Base-by-base conservation (phyloP, 2,113 vertebrate species). In the Percopsis transmontana region DNA sequence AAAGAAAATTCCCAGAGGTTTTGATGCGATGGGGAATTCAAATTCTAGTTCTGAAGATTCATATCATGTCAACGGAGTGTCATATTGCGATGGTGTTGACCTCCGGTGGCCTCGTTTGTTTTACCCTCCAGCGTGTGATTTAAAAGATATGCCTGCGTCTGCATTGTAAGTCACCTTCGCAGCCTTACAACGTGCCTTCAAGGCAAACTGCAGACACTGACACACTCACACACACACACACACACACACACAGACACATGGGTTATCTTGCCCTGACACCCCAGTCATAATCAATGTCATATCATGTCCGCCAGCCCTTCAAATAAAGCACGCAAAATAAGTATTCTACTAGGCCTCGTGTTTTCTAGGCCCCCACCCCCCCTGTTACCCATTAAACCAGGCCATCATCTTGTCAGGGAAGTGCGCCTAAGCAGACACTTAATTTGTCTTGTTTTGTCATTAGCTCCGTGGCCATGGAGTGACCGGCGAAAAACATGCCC, bases 371-470 rank as follows among this genome's bases (percentile, higher is more conserved):
- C 18, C 0, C 52, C 69, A 64, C n/a, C 41, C 60, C 24, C 18
- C 11, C 66, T 50, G 66, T 57, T 70, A 62, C 69, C 70, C 68
- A 81, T 83, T 70, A 77, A 2, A 27, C 64, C 18, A 8, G 68
- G 65, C 69, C 63, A 59, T 81, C 82, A 72, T 61, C 58, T 66
- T 80, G 80, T 87, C 82, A 77, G 48, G 82, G 73, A 75, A 66
- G 72, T 85, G 18, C 57, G 58, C 61, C 64, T 83, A 80, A 81
- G 68, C 72, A 72, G 86, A 83, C 78, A 80, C 83, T 90, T 91
- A 71, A 91, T 92, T 90, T 86, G 79, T 92, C 89, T 90, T 83
- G 76, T 80, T 81, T 83, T 79, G 78, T 90, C 86, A 85, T 92
- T 91, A 88, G 85, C 65, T 41, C 80, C 45, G 57, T 48, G 69